Conservation (phyloP, 2,888 invertebrate species). For the Cistogaster globosa region DNA sequence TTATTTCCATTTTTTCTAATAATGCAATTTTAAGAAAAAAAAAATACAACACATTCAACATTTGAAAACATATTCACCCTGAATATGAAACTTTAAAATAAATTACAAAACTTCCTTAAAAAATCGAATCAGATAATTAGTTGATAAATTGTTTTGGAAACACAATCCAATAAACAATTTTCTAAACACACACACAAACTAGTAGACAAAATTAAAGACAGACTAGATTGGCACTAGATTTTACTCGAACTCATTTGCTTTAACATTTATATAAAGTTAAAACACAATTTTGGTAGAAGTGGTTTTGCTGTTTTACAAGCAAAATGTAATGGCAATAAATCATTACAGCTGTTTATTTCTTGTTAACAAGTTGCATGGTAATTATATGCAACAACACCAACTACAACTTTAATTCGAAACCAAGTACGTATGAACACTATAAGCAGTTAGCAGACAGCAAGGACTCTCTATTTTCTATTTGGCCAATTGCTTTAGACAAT, state of each 20-base stretch:
- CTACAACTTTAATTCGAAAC: conserved; percentile 29
- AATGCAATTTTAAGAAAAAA: conserved; percentile 23
- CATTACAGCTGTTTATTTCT: conserved; percentile 67
- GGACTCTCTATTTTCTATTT: conserved; percentile 46
- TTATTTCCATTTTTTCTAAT: neutral
- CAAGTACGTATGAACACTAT: conserved; percentile 29
- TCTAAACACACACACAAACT: neutral
- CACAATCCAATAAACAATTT: conserved; percentile 41
- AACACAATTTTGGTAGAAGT: neutral
- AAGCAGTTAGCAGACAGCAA: conserved; percentile 56
- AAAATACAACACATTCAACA: conserved; percentile 30
- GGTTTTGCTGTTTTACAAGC: conserved; percentile 1
- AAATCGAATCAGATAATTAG: conserved; percentile 71
- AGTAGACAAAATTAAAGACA: conserved; percentile 37
- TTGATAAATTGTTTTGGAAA: conserved; percentile 69
- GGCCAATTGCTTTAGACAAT: conserved; percentile 43
- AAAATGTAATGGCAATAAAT: conserved; percentile 45
- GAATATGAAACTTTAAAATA: conserved; percentile 61
- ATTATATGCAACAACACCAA: conserved; percentile 71
- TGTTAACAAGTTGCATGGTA: conserved; percentile 71
- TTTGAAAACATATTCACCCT: conserved; percentile 52
- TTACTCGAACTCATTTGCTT: neutral
- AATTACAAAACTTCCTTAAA: conserved; percentile 70
- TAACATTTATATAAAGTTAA: neutral
- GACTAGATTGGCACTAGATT: conserved; percentile 53